phyloP scores from a whole-genome alignment of 2,113 vertebrate species.

The Crotalus horridus region DNA sequence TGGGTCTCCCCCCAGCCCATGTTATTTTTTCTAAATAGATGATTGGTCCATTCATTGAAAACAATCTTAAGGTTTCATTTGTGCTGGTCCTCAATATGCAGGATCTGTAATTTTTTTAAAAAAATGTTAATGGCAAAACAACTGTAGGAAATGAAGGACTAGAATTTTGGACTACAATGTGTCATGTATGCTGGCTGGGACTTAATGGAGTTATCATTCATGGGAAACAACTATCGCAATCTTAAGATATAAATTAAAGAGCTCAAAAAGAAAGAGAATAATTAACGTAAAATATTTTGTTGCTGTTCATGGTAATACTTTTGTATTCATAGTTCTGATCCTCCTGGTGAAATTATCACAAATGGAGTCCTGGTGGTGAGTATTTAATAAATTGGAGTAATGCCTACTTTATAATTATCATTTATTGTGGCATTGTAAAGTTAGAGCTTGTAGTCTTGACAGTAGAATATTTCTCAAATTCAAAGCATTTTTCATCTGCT shows the following conservation, averaged over 20 bases:
- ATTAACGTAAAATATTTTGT: background rate
- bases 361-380: conserved; percentile 78
- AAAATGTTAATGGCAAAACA: background rate
- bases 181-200: too few species aligned
- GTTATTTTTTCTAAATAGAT: background rate
- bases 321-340: conserved; percentile 61
- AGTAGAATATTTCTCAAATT: background rate
- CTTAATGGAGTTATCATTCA: background rate
- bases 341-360: conserved; percentile 66
- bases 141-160: background rate
- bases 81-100: background rate
- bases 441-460: background rate
- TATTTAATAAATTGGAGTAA: background rate
- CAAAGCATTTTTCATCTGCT: background rate
- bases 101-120: background rate
- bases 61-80: background rate
- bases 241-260: background rate
- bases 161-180: background rate
- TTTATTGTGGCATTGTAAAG: background rate
- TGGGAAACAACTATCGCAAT: background rate
- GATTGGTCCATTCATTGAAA: background rate
- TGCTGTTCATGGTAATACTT: background rate
- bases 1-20: background rate
- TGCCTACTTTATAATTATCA: background rate
- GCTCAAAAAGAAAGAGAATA: background rate